These are phyloP conservation scores for Anabas testudineus DNA, from an alignment of 2,797 vertebrate species.

Conservation along the genomic window DNA sequence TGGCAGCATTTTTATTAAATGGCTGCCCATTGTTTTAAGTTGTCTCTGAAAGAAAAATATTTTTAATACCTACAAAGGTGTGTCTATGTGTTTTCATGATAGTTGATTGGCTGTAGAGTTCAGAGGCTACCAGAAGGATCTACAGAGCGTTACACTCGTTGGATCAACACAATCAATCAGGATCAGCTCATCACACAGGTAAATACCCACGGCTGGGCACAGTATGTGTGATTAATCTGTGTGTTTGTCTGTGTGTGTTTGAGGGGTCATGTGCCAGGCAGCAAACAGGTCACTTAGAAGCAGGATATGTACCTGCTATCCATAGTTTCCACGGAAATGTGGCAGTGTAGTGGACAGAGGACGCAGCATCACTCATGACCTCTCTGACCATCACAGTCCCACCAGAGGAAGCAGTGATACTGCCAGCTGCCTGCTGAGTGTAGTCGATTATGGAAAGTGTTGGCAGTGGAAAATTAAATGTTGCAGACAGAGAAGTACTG, in stretches of 20 bases:
- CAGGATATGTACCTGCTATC: slow-evolving; percentile 77
- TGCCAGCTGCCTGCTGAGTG: slow-evolving; percentile 45
- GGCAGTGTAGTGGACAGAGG: slow-evolving; percentile 24
- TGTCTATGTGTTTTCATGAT: slow-evolving; percentile 51
- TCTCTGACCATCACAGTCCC: slow-evolving; percentile 41
- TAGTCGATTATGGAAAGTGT: slow-evolving; percentile 31
- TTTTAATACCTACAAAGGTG: slow-evolving; percentile 2
- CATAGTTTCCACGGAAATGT: slow-evolving; percentile 76
- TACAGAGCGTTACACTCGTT: slow-evolving; percentile 93
- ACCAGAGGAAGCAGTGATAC: slow-evolving; percentile 53
- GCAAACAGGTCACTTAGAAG: slow-evolving; percentile 67
- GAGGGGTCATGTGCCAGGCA: slow-evolving; percentile 73
- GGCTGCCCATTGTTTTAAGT: not conserved
- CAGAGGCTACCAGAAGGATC: slow-evolving; percentile 88
- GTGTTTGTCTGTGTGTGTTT: slow-evolving; percentile 4
- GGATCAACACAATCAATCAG: slow-evolving; percentile 90
- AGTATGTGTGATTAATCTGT: slow-evolving; percentile 13
- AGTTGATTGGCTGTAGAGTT: slow-evolving; percentile 93
- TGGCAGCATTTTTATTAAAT: not conserved
- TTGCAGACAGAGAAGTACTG: slow-evolving; percentile 5
- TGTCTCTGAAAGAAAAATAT: not conserved
- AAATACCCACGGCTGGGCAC: slow-evolving; percentile 8
- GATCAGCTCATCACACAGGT: slow-evolving; percentile 95
- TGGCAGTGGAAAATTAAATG: slow-evolving; percentile 46
- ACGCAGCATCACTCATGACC: slow-evolving; percentile 50